A percentile compares a stretch with the other conserved stretches of the same genome.
phyloP scores from a whole-genome alignment of 2,113 vertebrate species.

The Eulemur rufifrons region DNA sequence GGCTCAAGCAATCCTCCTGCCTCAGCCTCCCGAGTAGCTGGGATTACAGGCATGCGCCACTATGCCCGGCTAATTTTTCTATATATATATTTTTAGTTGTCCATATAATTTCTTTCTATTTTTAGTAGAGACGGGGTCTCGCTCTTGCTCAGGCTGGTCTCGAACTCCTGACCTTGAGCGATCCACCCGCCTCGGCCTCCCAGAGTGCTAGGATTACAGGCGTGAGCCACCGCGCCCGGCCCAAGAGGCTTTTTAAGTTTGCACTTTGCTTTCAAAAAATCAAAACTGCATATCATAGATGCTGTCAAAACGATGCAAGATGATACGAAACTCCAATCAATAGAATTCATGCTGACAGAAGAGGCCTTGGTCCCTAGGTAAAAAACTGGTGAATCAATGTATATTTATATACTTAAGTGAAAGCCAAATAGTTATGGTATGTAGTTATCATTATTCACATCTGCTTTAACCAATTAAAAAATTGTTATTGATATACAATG shows the following conservation, averaged over 20 bases:
- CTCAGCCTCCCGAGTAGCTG: too few relatives aligned
- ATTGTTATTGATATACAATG: not conserved
- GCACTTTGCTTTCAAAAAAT: not conserved
- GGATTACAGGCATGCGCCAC: too few relatives aligned
- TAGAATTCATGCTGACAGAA: not conserved
- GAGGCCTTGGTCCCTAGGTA: not conserved
- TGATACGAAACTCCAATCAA: accelerated
- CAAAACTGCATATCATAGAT: not conserved
- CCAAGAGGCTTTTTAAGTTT: not conserved
- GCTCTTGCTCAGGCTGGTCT: too few relatives aligned
- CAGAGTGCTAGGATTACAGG: too few relatives aligned
- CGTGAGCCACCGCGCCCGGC: too few relatives aligned
- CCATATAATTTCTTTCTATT: too few relatives aligned
- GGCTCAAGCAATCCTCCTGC: too few relatives aligned
- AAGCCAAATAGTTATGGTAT: not conserved
- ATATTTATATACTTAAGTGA: not conserved
- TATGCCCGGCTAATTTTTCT: too few relatives aligned
- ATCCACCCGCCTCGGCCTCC: too few relatives aligned
- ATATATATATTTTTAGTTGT: too few relatives aligned
- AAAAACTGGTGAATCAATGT: not conserved
- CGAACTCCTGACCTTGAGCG: too few relatives aligned
- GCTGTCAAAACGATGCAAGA: not conserved
- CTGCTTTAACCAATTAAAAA: not conserved
- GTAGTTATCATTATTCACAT: not conserved
- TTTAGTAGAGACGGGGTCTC: too few relatives aligned